A percentile compares a stretch with the other conserved stretches of the same genome.
These are phyloP conservation scores for Chrysolophus pictus DNA, from an alignment of 2,797 vertebrate species.

Conservation along the genomic window DNA sequence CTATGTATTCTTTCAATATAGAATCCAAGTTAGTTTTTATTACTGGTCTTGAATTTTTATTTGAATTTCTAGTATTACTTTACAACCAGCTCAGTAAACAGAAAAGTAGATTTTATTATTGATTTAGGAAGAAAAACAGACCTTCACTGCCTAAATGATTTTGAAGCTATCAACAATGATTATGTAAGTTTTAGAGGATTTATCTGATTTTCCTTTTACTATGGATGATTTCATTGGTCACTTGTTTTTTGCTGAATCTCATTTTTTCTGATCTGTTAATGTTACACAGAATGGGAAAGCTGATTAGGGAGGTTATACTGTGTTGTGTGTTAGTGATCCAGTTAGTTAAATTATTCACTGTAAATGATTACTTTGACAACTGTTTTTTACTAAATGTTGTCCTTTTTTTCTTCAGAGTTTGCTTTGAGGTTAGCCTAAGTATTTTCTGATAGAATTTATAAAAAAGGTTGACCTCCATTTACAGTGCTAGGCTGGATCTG, in stretches of 20 bases:
- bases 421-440: background rate
- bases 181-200: conserved; percentile 1
- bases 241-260: conserved; percentile 5
- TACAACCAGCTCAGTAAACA: background rate
- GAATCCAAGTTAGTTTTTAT: background rate
- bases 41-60: background rate
- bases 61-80: conserved; percentile 10
- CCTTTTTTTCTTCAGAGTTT: background rate
- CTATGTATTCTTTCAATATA: background rate
- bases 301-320: conserved; percentile 6
- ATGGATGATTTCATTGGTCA: background rate
- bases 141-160: background rate
- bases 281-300: background rate
- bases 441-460: background rate
- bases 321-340: background rate
- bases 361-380: conserved; percentile 7
- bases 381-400: background rate
- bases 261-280: conserved; percentile 36
- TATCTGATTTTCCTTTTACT: background rate
- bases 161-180: background rate
- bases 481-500: background rate
- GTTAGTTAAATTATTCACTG: conserved; percentile 29
- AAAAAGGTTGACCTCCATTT: background rate
- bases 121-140: background rate
- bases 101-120: background rate